A percentile compares a stretch with the other conserved stretches of the same genome.
phyloP scores from a whole-genome alignment of 2,113 vertebrate genomes.

The Pterocles orientalis region DNA sequence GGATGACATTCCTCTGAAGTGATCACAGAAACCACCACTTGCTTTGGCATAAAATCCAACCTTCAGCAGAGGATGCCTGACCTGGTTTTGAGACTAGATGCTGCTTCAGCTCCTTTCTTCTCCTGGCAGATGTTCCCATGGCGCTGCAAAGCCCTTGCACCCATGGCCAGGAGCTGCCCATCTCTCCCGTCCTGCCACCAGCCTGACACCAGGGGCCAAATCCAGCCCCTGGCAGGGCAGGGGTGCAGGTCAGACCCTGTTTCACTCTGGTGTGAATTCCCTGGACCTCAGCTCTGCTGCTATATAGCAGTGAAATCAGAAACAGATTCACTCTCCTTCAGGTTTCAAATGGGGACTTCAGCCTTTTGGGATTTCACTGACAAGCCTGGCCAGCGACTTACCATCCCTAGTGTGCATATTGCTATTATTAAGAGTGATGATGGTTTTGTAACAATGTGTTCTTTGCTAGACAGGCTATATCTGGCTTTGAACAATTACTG shows the following conservation, averaged over 20 bases:
- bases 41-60: neutral
- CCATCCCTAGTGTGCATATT: neutral
- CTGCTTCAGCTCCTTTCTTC: neutral
- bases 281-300: neutral
- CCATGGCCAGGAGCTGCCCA: rapidly evolving
- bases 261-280: neutral
- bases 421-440: neutral
- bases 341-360: neutral
- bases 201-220: neutral
- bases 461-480: neutral
- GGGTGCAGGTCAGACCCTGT: rapidly evolving
- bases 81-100: neutral
- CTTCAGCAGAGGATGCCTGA: neutral
- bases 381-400: neutral
- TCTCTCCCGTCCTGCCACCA: neutral
- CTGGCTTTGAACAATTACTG: neutral
- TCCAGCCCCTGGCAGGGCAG: neutral
- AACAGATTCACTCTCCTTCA: neutral
- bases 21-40: neutral
- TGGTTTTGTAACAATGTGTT: neutral
- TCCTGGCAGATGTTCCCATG: neutral
- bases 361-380: neutral
- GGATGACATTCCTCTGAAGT: neutral
- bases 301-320: neutral
- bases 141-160: neutral